Evolutionary conservation across 1,140 invertebrate species (phyloP), one percentile per base, ranked within the genome.

Genomic region (Bradynema listronoti): DNA sequence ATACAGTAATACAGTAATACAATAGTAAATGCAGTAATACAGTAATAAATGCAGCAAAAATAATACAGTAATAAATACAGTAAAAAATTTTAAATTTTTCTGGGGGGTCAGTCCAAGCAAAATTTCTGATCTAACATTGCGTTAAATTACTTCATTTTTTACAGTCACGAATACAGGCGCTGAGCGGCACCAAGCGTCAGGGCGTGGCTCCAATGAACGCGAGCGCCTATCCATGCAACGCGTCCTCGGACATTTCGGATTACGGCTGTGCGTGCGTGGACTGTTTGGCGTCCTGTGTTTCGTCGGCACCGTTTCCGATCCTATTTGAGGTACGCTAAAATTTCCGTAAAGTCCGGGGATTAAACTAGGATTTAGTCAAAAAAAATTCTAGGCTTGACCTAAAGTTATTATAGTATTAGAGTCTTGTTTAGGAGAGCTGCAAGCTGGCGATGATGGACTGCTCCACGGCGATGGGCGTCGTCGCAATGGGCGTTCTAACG

Each of bases 361-460:
- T n/a, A n/a, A n/a, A n/a, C n/a, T n/a, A n/a, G n/a, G n/a, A n/a
- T n/a, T n/a, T n/a, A n/a, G n/a, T n/a, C n/a, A n/a, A n/a, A n/a
- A n/a, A n/a, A n/a, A n/a, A n/a, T n/a, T n/a, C n/a, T n/a, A n/a
- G n/a, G n/a, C n/a, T n/a, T n/a, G 36, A 39, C 11, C 19, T 16
- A 60, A 19, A 16, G 22, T 11, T 39, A 29, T 39, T 2, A 19
- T 22, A 4, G 22, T 16, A 22, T 53, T 25, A 19, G 30, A n/a
- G 22, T 32, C 6, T 24, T 41, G 27, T 36, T 22, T 24, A 68
- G 45, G 58, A 64, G 14, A 42, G 42, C n/a, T 69, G 67, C 41
- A 73, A 72, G 25, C 59, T 69, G 27, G 67, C 67, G 25, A 42
- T 52, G 32, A 69, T 69, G 67, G 67, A 69, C 29, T 69, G 67